Percentiles rank a stretch among this genome's conserved stretches.
These are phyloP conservation scores for Struthio camelus DNA, from an alignment of 2,113 vertebrate species.

Conservation along the genomic window DNA sequence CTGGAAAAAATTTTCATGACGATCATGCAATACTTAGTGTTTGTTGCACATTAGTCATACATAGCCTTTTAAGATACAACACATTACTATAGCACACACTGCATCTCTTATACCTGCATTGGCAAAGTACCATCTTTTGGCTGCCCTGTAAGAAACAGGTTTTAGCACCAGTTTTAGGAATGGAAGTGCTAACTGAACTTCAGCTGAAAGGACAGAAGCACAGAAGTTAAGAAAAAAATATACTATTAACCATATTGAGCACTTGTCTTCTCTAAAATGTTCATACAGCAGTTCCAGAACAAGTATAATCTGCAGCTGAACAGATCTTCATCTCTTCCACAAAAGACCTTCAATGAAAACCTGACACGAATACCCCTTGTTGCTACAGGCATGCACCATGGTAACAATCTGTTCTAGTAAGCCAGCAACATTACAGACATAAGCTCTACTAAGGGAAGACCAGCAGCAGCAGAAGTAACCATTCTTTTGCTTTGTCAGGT, in stretches of 20 bases:
- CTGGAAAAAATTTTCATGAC: not conserved
- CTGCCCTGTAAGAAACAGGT: not conserved
- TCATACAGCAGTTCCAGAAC: not conserved
- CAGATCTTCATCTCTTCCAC: not conserved
- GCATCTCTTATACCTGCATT: accelerated
- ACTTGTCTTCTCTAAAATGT: not conserved
- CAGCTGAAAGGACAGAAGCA: not conserved
- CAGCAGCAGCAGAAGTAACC: not conserved
- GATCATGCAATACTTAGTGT: not conserved
- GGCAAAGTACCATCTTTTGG: not conserved
- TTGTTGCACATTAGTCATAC: not conserved
- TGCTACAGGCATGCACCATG: not conserved
- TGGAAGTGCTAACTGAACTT: not conserved
- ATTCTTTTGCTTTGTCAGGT: not conserved
- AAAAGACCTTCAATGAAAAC: not conserved
- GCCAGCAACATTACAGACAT: not conserved
- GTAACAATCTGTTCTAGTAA: not conserved
- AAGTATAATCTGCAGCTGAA: not conserved
- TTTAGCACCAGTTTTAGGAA: not conserved
- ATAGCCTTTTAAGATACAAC: not conserved
- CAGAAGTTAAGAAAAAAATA: not conserved
- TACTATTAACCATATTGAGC: not conserved
- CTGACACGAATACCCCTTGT: accelerated
- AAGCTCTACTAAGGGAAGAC: not conserved
- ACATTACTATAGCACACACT: not conserved